These are phyloP conservation scores for Corythornis vintsioides DNA, from an alignment of 2,113 vertebrate genomes.

Conservation along the genomic window DNA sequence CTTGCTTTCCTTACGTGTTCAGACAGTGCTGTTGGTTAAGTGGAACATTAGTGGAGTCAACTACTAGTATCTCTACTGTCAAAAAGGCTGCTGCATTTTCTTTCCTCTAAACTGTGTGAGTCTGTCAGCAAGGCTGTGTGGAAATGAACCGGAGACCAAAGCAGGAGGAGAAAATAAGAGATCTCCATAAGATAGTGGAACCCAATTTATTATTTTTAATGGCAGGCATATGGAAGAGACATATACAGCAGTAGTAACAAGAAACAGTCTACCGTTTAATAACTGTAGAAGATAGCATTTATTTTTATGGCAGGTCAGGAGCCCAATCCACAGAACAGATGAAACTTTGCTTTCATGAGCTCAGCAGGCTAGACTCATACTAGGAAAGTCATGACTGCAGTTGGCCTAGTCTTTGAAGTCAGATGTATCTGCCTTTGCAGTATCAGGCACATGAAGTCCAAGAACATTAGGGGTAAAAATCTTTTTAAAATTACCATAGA, in stretches of 20 bases:
- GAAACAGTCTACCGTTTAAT: constrained; percentile 54
- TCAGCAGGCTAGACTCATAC: constrained; percentile 4
- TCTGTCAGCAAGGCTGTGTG: background rate
- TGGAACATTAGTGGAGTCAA: background rate
- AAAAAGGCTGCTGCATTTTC: constrained; percentile 48
- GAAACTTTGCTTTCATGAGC: constrained; percentile 52
- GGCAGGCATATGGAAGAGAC: constrained; percentile 33
- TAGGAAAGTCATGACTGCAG: background rate
- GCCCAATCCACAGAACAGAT: constrained; percentile 34
- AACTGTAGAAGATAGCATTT: constrained; percentile 43
- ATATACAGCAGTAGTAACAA: constrained; percentile 13
- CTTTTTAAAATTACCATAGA: background rate
- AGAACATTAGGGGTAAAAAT: background rate
- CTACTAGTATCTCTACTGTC: constrained; percentile 10
- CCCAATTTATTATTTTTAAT: constrained; percentile 57
- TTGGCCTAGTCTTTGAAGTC: constrained; percentile 34
- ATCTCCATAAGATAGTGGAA: constrained; percentile 29
- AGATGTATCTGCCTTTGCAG: background rate
- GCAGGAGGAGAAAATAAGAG: constrained; percentile 10
- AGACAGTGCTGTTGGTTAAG: background rate
- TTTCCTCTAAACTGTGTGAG: constrained; percentile 56
- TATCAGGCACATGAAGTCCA: background rate
- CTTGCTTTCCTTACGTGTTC: background rate
- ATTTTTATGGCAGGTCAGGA: constrained; percentile 55
- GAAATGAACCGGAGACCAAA: constrained; percentile 17